phyloP scores from a whole-genome alignment of 2,797 vertebrate genomes.

The Malacoraja senta region DNA sequence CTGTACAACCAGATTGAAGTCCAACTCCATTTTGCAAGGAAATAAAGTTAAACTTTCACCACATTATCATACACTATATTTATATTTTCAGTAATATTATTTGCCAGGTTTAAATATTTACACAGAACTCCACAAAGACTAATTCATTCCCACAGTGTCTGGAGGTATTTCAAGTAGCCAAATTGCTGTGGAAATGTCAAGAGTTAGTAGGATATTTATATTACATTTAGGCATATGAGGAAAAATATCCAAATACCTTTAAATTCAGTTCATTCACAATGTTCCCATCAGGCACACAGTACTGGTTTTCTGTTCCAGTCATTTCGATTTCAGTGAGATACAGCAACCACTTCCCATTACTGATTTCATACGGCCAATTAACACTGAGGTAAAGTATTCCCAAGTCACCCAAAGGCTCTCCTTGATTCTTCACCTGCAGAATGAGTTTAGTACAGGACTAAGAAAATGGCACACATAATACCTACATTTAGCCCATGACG shows the following conservation, averaged over 20 bases:
- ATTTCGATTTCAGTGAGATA: constrained; percentile 78
- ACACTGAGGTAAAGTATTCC: constrained; percentile 76
- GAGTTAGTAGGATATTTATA: background rate
- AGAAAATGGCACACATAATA: background rate
- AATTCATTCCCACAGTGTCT: background rate
- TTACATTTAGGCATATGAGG: background rate
- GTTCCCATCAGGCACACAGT: constrained; percentile 65
- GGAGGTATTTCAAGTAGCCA: background rate
- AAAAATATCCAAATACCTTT: constrained; percentile 62
- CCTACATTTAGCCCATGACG: background rate
- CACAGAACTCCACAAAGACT: background rate
- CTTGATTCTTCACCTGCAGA: constrained; percentile 61
- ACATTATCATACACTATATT: background rate
- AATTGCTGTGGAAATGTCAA: background rate
- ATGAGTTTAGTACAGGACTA: background rate
- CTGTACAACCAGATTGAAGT: too few relatives aligned
- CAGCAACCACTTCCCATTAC: constrained; percentile 90
- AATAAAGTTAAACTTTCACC: background rate
- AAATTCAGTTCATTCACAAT: constrained; percentile 77
- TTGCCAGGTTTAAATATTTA: background rate
- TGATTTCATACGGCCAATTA: constrained; percentile 79
- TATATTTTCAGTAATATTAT: background rate
- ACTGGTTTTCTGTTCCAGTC: constrained; percentile 52
- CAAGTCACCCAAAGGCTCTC: constrained; percentile 61
- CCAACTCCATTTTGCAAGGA: background rate